These are phyloP conservation scores for Rhipidura dahli DNA, from an alignment of 2,113 vertebrate species.

Conservation along the genomic window DNA sequence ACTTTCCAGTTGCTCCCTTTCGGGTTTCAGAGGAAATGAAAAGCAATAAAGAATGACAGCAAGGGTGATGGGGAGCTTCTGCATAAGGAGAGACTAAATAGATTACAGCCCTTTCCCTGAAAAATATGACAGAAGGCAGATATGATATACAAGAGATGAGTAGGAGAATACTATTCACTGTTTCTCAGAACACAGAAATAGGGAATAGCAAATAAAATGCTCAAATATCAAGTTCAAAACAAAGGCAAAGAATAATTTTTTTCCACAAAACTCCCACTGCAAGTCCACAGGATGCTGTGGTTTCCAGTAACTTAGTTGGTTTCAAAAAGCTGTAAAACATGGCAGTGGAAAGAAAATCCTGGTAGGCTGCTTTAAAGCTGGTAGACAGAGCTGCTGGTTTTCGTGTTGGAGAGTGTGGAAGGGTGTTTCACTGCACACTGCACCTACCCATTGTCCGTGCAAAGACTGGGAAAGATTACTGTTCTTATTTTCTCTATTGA, in stretches of 20 bases:
- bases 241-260: neutral
- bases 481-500: neutral
- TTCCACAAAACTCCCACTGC: neutral
- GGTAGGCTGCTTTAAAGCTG: neutral
- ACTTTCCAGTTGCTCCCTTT: neutral
- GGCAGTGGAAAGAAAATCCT: neutral
- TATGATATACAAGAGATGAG: neutral
- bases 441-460: neutral
- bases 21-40: neutral
- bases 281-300: neutral
- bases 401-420: neutral
- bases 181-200: neutral
- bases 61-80: neutral
- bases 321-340: neutral
- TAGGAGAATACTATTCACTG: neutral
- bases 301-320: neutral
- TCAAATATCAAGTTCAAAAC: neutral
- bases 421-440: neutral
- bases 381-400: neutral
- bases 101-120: neutral
- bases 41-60: neutral
- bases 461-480: neutral
- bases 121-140: neutral
- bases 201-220: neutral
- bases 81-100: neutral